Base-by-base conservation (phyloP, 2,797 vertebrate genomes). In the Sebastes jordani region DNA sequence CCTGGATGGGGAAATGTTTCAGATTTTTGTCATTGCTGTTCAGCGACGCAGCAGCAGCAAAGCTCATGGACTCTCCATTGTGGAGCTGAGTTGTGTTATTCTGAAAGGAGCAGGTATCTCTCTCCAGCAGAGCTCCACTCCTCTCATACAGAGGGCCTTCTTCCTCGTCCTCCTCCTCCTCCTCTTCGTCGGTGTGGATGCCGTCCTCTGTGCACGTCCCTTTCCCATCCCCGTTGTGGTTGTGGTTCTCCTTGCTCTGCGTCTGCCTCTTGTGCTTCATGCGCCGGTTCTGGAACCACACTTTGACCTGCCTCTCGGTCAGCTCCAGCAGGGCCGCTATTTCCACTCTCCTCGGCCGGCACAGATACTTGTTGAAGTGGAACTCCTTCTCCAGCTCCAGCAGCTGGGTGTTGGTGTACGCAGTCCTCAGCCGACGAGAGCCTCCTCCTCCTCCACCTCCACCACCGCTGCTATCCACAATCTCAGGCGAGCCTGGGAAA, bases 301-400 rank as follows among this genome's bases (percentile, higher is more conserved):
- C 99, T 94, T 99, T 99, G 49, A 99, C 98, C 95, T 99, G 99
- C 86, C 99, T 96, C 93, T 99, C 99, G 2, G 98, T 99, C 92
- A 99, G 94, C 93, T 99, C 99, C 93, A 99, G 91, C 91, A 99
- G 94, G 81, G 98, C 98, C 55, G 98, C 99, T 42, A 99, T 99
- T 88, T 99, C 99, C 93, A 99, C 98, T 83, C 99, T 94, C 74
- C 99, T 96, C 63, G 99, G 99, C 89, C 99, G 95, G 92, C 98
- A 99, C 64, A 99, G 96, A 92, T 99, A 99, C 97, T 99, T 99
- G 98, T 99, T 99, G 97, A 99, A 99, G 94, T 99, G 99, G 90
- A 99, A 99, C 95, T 99, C 98, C 91, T 99, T 99, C 86, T 99
- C 99, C 93, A 99, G 97, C 94, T 99, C 99, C 93, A 99, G 94